A percentile compares a stretch with the other conserved stretches of the same genome.
Conservation (phyloP, 2,888 invertebrate genomes). For the Ischnura elegans region DNA sequence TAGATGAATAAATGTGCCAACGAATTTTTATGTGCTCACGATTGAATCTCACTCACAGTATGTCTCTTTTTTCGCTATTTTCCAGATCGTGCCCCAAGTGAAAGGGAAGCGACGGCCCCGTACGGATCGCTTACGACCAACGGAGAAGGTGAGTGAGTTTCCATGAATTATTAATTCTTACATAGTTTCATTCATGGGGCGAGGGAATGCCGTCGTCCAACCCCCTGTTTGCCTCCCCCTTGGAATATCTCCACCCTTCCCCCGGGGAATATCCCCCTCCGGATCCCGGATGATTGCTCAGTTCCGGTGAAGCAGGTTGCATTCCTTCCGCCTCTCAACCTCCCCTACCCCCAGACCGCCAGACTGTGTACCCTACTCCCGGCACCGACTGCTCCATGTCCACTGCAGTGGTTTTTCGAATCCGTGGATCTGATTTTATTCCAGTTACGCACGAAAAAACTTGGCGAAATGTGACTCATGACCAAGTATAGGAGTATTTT, state of each 20-base stretch:
- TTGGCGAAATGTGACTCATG: too few relatives aligned
- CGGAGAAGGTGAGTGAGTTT: slow-evolving; percentile 86
- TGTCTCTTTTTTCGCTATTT: slow-evolving; percentile 74
- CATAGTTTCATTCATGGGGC: slow-evolving; percentile 65
- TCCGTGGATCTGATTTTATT: too few relatives aligned
- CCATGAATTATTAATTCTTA: slow-evolving; percentile 69
- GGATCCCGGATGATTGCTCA: slow-evolving; percentile 70
- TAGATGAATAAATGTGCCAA: too few relatives aligned
- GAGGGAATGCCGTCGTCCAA: slow-evolving; percentile 69
- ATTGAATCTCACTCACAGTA: not conserved
- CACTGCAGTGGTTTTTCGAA: too few relatives aligned
- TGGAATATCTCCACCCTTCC: not conserved
- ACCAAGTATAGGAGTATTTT: too few relatives aligned
- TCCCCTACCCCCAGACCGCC: not conserved
- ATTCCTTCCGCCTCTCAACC: not conserved
- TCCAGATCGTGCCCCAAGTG: slow-evolving; percentile 85
- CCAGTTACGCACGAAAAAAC: too few relatives aligned
- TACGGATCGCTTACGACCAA: slow-evolving; percentile 90
- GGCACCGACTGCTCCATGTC: too few relatives aligned
- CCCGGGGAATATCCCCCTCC: slow-evolving; percentile 67
- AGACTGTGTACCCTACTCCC: not conserved
- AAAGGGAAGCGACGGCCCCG: slow-evolving; percentile 82
- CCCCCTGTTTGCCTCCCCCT: slow-evolving; percentile 13
- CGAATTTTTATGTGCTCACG: too few relatives aligned
- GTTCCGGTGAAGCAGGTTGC: slow-evolving; percentile 41